Conservation (phyloP, 2,888 invertebrate species). For the Drosophila fulvimacula region DNA sequence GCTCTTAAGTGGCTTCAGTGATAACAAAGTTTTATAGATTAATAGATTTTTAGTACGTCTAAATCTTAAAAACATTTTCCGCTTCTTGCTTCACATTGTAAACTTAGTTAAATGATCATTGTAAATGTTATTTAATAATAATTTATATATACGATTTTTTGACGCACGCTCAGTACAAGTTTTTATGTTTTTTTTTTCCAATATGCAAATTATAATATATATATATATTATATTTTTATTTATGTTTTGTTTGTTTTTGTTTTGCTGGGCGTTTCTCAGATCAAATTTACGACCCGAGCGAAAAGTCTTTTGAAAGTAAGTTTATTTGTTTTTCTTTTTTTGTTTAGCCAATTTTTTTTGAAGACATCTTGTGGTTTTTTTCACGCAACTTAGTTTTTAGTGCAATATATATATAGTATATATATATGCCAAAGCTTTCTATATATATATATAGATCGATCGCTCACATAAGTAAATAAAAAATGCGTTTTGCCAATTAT, state of each 20-base stretch:
- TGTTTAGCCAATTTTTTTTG: slow-evolving; percentile 71
- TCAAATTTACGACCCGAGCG: slow-evolving; percentile 58
- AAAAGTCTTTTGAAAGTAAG: slow-evolving; percentile 76
- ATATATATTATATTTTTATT: slow-evolving; percentile 21
- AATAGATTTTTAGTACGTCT: slow-evolving; percentile 56
- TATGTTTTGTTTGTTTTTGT: slow-evolving; percentile 1
- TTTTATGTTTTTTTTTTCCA: slow-evolving; percentile 6
- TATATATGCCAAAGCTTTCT: slow-evolving; percentile 16
- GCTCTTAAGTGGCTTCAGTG: slow-evolving; percentile 50
- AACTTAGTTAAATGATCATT: slow-evolving; percentile 57
- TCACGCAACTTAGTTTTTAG: slow-evolving; percentile 61
- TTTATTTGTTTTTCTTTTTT: slow-evolving; percentile 16
- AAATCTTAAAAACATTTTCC: slow-evolving; percentile 58
- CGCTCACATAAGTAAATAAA: slow-evolving; percentile 43
- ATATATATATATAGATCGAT: slow-evolving; percentile 1
- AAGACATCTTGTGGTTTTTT: slow-evolving; percentile 77
- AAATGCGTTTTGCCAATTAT: slow-evolving; percentile 72
- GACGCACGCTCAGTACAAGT: slow-evolving; percentile 70
- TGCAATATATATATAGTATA: slow-evolving; percentile 41
- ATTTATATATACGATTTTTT: slow-evolving; percentile 47
- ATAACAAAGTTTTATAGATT: slow-evolving; percentile 56
- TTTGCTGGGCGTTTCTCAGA: slow-evolving; percentile 33
- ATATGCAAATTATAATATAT: slow-evolving; percentile 42
- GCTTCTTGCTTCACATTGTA: slow-evolving; percentile 32
- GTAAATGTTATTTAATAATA: slow-evolving; percentile 56